Evolutionary conservation across 2,113 vertebrate species (phyloP).

Genomic region (Lota lota): DNA sequence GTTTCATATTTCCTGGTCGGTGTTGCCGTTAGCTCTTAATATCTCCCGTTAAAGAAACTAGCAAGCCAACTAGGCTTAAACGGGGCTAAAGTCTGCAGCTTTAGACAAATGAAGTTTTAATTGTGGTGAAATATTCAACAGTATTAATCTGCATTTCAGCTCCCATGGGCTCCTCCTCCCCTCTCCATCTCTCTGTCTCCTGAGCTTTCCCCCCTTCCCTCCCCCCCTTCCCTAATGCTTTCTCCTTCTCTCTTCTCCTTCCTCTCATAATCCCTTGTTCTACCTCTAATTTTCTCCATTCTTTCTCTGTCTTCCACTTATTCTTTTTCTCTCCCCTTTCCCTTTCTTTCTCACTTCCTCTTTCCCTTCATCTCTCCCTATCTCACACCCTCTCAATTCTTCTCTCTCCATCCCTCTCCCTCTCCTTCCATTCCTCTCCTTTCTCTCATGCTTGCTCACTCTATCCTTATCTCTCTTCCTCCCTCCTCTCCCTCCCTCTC

Average conservation of each 20-base stretch:
- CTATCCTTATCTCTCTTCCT: slow-evolving; percentile 7
- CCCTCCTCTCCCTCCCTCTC: not conserved
- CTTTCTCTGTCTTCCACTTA: slow-evolving; percentile 11
- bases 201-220: not conserved
- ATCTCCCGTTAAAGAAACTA: slow-evolving; percentile 27
- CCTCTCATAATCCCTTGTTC: not conserved
- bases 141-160: slow-evolving; percentile 57
- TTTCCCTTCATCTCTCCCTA: not conserved
- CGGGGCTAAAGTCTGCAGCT: slow-evolving; percentile 71
- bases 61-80: slow-evolving; percentile 60
- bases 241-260: not conserved
- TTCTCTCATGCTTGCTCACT: not conserved
- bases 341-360: not conserved
- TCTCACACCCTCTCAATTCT: slow-evolving; percentile 16
- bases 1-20: slow-evolving; percentile 15
- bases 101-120: slow-evolving; percentile 77
- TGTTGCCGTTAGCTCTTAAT: slow-evolving; percentile 29
- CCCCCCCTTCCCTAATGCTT: not conserved
- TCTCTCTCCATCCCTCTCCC: not conserved
- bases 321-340: not conserved
- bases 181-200: slow-evolving; percentile 14
- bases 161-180: slow-evolving; percentile 54
- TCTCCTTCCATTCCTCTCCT: not conserved
- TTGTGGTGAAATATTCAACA: slow-evolving; percentile 66
- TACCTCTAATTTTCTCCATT: not conserved